Evolutionary conservation across 2,113 vertebrate genomes (phyloP), one percentile per base, ranked within the genome.

Genomic region (Colossoma macropomum): DNA sequence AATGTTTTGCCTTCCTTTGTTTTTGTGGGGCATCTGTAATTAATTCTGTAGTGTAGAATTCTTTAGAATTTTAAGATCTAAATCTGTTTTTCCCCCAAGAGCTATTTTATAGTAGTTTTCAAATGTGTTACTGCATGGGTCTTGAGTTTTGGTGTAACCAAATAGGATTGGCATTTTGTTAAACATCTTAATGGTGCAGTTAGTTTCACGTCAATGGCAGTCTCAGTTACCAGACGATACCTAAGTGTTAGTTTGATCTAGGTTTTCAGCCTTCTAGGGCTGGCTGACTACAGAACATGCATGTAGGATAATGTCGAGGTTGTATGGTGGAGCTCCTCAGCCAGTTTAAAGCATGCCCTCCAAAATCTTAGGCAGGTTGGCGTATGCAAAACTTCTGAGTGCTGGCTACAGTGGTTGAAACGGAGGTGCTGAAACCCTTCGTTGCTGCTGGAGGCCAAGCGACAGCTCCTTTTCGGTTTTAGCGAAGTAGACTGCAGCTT

Each of bases 11-110:
- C 45, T 73, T 81, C 34, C 25, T 80, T 63, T 80, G 68, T 72
- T 21, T 62, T 62, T 50, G 27, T 81, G 9, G 70, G 27, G 60
- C 30, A 70, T 71, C 32, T 38, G 65, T 41, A 80, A 19, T 56
- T 45, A 15, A 30, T 50, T 41, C 19, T 70, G 38, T 63, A 48
- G 32, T 82, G 23, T 41, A 45, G 86, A 72, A 76, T 70, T 73
- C 66, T 82, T 25, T 62, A 45, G 75, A 86, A 83, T 45, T 45
- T 45, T 45, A 71, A 62, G n/a, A 48, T 80, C 66, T 79, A 34
- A 56, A 79, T 17, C 16, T 34, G 23, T n/a, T 68, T 41, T 77
- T 76, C 1, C 27, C 52, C 73, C 27, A 17, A 66, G 30, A 17
- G 8, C 1, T 62, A 50, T 19, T 71, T 72, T 78, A 0, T 32